phyloP scores from a whole-genome alignment of 2,888 invertebrate genomes.

The Latheticus oryzae region DNA sequence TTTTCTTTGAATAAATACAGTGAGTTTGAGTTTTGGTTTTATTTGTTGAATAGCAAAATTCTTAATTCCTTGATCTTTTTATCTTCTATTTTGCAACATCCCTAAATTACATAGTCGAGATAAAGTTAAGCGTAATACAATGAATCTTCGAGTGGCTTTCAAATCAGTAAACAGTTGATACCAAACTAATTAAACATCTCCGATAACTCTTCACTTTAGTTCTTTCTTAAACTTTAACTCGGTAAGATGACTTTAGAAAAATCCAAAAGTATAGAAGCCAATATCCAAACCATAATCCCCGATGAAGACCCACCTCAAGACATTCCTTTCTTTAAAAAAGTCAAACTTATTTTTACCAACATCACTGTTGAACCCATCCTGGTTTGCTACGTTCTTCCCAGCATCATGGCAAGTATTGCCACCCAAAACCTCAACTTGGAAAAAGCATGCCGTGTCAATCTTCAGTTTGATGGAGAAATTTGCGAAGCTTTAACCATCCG shows the following conservation, averaged over 20 bases:
- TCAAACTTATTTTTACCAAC: constrained; percentile 68
- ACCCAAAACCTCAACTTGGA: constrained; percentile 85
- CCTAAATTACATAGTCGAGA: constrained; percentile 20
- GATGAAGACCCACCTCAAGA: constrained; percentile 49
- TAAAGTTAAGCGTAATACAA: constrained; percentile 12
- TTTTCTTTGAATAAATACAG: constrained; percentile 16
- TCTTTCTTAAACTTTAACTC: constrained; percentile 4
- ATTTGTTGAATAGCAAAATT: background rate
- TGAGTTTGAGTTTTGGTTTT: too few relatives aligned
- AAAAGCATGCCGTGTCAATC: constrained; percentile 85
- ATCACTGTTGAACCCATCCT: constrained; percentile 79
- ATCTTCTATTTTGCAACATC: too few relatives aligned
- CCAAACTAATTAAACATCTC: constrained; percentile 15
- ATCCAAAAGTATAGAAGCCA: constrained; percentile 58
- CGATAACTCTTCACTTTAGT: constrained; percentile 12
- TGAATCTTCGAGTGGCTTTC: constrained; percentile 13
- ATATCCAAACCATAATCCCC: constrained; percentile 62
- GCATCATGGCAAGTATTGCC: constrained; percentile 73
- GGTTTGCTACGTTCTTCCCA: constrained; percentile 73
- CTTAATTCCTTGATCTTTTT: background rate
- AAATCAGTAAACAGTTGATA: constrained; percentile 31
- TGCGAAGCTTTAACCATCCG: constrained; percentile 79
- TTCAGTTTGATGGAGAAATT: constrained; percentile 74
- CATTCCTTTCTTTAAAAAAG: constrained; percentile 41
- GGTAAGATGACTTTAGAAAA: constrained; percentile 59